Base-by-base conservation (phyloP, 2,797 vertebrate genomes). In the Lophura swinhoii region DNA sequence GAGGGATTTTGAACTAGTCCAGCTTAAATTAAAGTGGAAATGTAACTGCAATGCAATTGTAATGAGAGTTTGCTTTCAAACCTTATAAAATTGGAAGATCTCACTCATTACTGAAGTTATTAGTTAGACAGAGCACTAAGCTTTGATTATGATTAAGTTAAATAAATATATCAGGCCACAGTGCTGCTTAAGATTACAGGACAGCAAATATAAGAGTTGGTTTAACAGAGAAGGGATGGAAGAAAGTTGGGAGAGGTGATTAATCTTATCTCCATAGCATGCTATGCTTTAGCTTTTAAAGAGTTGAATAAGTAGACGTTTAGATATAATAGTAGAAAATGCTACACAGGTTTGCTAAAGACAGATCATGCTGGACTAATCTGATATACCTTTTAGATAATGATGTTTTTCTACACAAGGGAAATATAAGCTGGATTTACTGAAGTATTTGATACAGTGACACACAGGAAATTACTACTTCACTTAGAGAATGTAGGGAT, bases 391-490 rank as follows among this genome's bases (percentile, higher is more conserved):
- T 76, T 80, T 87, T 56, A 73, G 59, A 88, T 35, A 91, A 59
- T 24, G 11, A 43, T 68, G 83, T 77, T 90, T 88, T 77, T 88
- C 37, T 41, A 46, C 26, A 75, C 23, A 63, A 76, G n/a, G 16
- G 74, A 82, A 90, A 87, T 67, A 59, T 43, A 93, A 96, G 76
- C 56, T 76, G 2, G 13, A 68, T 79, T 84, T 84, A 51, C 51
- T 70, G 1, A 72, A 79, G 60, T 70, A 94, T 90, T 93, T 90
- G 51, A 63, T 93, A 73, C 29, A 21, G 31, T 71, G 41, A 71
- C 20, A 67, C 48, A 82, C 20, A 87, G 92, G 93, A 96, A 95
- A 95, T 95, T 93, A 84, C 74, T 73, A 41, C 22, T 84, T 95
- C 56, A 88, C 16, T 17, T 70, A 44, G 16, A 90, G 49, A 95